Evolutionary conservation across 2,888 invertebrate genomes (phyloP), one percentile per base, ranked within the genome.

Genomic region (Galeruca laticollis): DNA sequence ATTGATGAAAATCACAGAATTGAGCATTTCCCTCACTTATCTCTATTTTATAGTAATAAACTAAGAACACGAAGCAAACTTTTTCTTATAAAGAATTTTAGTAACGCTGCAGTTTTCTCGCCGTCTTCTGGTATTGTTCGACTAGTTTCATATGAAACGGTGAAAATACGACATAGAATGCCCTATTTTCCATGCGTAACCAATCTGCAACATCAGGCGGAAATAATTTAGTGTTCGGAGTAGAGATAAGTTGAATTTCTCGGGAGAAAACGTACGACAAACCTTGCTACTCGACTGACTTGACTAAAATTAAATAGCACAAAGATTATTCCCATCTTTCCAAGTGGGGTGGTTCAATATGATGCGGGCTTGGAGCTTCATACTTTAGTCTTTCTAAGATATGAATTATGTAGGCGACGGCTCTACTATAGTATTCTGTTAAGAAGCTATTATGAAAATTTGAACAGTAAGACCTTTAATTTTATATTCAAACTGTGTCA

Each of bases 201-300:
- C 69, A 71, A 71, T 69, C 61, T 62, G 69, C 56, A 62, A 69
- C 65, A 66, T 64, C 65, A 60, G 57, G 66, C 69, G 71, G 71
- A 71, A 71, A 69, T 71, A 69, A 71, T 71, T 69, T 63, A 66
- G 61, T 69, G 69, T 69, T 71, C 65, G 18, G 61, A 60, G 66
- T 26, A 62, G 65, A 71, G 61, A 65, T 67, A 67, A 70, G 66
- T 69, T 60, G 54, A 21, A 63, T 63, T 63, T 69, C 59, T 59
- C 63, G 40, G 20, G 59, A 63, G 59, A 57, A 69, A 69, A 69
- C 52, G 59, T 69, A 63, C 69, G 64, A 69, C 69, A 69, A 69
- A 69, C 64, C 54, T 64, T 64, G 60, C 69, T 69, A 54, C 37
- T 64, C 47, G 64, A 64, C n/a, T 64, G 69, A 35, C 54, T 64